phyloP scores from a whole-genome alignment of 2,888 invertebrate genomes.

The Synergus gifuensis region DNA sequence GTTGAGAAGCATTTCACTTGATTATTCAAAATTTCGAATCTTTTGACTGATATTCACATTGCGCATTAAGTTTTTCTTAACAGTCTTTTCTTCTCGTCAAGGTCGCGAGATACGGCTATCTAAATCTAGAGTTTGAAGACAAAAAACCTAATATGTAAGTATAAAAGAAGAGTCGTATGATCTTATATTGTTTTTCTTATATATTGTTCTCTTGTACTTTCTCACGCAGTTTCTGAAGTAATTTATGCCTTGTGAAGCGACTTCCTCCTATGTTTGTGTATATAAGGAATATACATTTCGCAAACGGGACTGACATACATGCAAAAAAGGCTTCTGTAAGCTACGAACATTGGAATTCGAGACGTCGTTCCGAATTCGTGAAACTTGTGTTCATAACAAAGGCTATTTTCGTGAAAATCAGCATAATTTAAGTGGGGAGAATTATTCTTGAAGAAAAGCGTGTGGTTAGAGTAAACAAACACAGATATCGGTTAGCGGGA shows the following conservation, averaged over 20 bases:
- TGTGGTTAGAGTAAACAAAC: background rate
- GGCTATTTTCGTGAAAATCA: background rate
- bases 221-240: background rate
- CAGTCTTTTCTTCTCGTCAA: background rate
- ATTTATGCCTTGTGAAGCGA: constrained; percentile 38
- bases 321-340: constrained; percentile 37
- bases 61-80: background rate
- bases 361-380: background rate
- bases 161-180: too few species aligned
- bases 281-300: constrained; percentile 36
- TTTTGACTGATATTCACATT: background rate
- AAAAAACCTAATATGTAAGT: constrained; percentile 2
- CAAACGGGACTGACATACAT: constrained; percentile 22
- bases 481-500: background rate
- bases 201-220: constrained; percentile 1
- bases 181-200: background rate
- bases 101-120: background rate
- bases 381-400: background rate
- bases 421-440: background rate
- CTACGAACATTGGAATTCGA: constrained; percentile 10
- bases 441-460: background rate
- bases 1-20: background rate
- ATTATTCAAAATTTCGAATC: background rate
- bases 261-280: constrained; percentile 28
- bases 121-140: background rate